Percentiles rank a stretch among this genome's conserved stretches.
These are phyloP conservation scores for Rhinoraja longicauda DNA, from an alignment of 2,797 vertebrate genomes.

Conservation along the genomic window DNA sequence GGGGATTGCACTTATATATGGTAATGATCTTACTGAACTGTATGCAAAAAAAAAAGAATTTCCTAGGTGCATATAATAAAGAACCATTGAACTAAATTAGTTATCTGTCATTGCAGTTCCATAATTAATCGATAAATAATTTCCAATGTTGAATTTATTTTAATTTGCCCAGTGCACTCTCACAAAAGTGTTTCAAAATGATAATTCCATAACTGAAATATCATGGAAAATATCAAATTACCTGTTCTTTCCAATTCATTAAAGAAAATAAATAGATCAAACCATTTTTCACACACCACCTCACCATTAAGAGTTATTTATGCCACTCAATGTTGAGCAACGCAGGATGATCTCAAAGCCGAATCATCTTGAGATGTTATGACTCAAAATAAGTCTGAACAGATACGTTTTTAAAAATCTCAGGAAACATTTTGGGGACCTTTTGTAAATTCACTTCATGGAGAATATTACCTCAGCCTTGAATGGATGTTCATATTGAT, in stretches of 20 bases:
- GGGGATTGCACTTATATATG: no score
- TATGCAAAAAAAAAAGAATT: no score
- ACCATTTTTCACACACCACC: not conserved
- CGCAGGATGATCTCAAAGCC: not conserved
- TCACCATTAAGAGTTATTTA: constrained; percentile 5
- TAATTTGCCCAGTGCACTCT: no score
- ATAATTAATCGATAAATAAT: no score
- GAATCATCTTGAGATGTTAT: no score
- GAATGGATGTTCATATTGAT: no score
- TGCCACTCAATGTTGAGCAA: not conserved
- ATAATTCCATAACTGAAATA: not conserved
- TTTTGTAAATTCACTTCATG: no score
- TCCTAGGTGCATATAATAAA: no score
- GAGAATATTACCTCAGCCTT: no score
- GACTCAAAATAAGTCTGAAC: not conserved
- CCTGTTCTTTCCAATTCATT: not conserved
- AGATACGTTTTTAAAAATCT: not conserved
- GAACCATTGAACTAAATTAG: no score
- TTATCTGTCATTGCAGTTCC: not conserved
- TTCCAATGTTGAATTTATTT: not conserved
- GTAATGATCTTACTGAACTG: no score
- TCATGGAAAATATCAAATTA: not conserved
- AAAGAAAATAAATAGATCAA: not conserved
- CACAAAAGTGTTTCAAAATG: not conserved
- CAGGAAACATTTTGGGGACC: no score